Evolutionary conservation across 2,113 vertebrate species (phyloP).

Genomic region (Equus quagga): DNA sequence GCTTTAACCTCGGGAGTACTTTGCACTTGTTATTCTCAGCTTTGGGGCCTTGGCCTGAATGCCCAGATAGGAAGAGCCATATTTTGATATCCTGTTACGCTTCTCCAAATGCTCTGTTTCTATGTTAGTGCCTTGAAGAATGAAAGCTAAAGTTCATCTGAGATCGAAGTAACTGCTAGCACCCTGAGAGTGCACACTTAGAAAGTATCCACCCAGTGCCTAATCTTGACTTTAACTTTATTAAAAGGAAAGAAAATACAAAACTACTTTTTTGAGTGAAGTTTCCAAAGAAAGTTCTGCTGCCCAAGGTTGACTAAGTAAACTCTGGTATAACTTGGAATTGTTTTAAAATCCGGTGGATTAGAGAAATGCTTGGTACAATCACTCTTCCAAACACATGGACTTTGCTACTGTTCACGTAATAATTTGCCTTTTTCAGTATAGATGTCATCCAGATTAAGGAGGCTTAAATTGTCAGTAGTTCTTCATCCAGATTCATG

Average conservation of each 20-base stretch:
- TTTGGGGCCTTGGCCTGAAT: background rate
- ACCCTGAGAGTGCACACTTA: background rate
- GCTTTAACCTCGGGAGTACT: background rate
- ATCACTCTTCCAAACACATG: background rate
- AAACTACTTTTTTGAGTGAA: background rate
- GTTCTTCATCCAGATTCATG: slow-evolving; percentile 17
- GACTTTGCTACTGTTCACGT: slow-evolving; percentile 31
- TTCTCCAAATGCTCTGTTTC: slow-evolving; percentile 15
- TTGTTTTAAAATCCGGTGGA: slow-evolving; percentile 22
- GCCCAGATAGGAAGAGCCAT: background rate
- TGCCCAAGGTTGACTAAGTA: background rate
- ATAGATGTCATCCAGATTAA: slow-evolving; percentile 10
- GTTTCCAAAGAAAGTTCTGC: background rate
- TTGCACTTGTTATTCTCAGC: background rate
- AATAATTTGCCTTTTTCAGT: slow-evolving; percentile 28
- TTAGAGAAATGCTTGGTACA: slow-evolving; percentile 27
- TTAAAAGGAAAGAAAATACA: background rate
- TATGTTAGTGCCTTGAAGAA: background rate
- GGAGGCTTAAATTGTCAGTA: slow-evolving; percentile 32
- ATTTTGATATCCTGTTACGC: slow-evolving; percentile 15
- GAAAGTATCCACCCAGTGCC: background rate
- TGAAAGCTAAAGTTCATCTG: background rate
- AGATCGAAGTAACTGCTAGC: background rate
- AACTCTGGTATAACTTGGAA: background rate
- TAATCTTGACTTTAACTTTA: background rate